These are phyloP conservation scores for Arvicanthis niloticus DNA, from an alignment of 2,113 vertebrate genomes.

Conservation along the genomic window DNA sequence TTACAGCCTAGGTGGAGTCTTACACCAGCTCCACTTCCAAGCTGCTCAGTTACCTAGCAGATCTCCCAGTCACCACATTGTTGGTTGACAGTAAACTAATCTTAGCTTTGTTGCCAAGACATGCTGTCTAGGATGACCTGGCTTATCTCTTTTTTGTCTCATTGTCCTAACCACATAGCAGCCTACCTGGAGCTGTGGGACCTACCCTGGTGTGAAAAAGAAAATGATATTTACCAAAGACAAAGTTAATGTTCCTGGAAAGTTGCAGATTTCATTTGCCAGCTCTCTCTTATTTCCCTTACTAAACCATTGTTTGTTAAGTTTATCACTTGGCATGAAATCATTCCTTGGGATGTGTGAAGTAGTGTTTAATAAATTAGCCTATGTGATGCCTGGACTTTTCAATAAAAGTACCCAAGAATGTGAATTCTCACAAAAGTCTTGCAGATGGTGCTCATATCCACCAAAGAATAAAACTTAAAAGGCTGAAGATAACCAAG, in stretches of 20 bases:
- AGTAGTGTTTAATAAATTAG: background rate
- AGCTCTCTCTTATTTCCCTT: slow-evolving; percentile 7
- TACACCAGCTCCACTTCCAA: background rate
- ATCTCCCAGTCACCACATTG: background rate
- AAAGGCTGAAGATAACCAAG: background rate
- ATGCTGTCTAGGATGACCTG: background rate
- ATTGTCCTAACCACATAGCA: background rate
- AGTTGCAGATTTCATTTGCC: background rate
- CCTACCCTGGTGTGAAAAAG: background rate
- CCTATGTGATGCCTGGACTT: background rate
- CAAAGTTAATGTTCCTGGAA: background rate
- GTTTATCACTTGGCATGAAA: background rate
- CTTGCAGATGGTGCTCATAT: background rate
- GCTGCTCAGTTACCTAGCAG: background rate
- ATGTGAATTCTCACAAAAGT: background rate
- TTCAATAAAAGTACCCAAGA: background rate
- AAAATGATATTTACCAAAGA: slow-evolving; percentile 32
- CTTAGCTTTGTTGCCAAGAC: background rate
- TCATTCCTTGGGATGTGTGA: background rate
- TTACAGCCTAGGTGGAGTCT: background rate
- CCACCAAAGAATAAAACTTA: slow-evolving; percentile 18
- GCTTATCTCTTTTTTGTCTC: background rate
- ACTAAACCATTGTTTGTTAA: background rate
- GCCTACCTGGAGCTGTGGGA: background rate
- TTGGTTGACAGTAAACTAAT: background rate